Evolutionary conservation across 1,140 invertebrate genomes (phyloP), one percentile per base, ranked within the genome.

Genomic region (Stegodyphus dumicola): DNA sequence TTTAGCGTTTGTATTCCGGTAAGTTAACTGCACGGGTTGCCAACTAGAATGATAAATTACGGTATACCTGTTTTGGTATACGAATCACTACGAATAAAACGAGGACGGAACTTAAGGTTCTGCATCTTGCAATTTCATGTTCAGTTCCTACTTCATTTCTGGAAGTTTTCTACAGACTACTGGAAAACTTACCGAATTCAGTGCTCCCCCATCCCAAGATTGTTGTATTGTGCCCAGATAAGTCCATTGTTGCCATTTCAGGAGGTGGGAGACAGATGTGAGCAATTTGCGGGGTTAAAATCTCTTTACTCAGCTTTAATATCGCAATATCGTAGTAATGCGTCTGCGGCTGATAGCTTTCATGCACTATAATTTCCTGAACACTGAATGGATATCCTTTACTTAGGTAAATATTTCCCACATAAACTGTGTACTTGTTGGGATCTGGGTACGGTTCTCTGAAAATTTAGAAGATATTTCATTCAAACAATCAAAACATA

Each of bases 271-370:
- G 18, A 51, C 81, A 85, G 9, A 85, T 77, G 0, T 75, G 81
- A 48, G 81, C 49, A 3, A 75, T 60, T 15, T 13, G 13, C 6
- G 73, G 60, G 0, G 7, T 7, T 15, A 77, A 64, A 17, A 85
- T 54, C 11, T 77, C 74, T 51, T 85, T 17, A 48, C 54, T 15
- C 13, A 85, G 33, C 4, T 17, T 56, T 10, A 85, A 53, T 6
- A 85, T 67, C 15, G 81, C 81, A 18, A 85, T 76, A 13, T 85
- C 81, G 33, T 85, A 49, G 18, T 85, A 77, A 54, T 76, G n/a
- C 6, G 67, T 51, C 2, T 54, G n/a, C 15, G 73, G 64, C 0
- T 51, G n/a, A 51, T 77, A 85, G 3, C 48, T n/a, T n/a, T 76
- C 73, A 65, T 85, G 81, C 6, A 85, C 11, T 5, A 64, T 17